These are phyloP conservation scores for Cariama cristata DNA, from an alignment of 2,113 vertebrate genomes.

Conservation along the genomic window DNA sequence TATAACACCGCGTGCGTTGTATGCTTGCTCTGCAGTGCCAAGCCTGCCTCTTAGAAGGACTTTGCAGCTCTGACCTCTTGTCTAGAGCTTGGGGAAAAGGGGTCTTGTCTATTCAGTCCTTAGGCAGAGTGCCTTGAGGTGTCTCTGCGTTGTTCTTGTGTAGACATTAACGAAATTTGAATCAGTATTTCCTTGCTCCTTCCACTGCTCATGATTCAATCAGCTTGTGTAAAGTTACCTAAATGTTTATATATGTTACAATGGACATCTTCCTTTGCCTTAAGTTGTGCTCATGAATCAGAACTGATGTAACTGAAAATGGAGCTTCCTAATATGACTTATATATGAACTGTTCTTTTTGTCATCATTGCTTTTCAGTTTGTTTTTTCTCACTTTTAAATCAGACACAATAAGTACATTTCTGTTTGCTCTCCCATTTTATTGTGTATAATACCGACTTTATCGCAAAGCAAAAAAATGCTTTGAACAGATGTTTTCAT, in stretches of 20 bases:
- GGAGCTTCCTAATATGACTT: neutral
- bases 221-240: neutral
- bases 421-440: neutral
- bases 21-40: neutral
- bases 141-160: neutral
- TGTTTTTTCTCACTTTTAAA: neutral
- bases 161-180: neutral
- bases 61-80: neutral
- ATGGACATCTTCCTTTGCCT: neutral
- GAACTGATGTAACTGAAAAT: neutral
- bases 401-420: neutral
- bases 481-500: neutral
- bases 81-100: neutral
- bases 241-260: neutral
- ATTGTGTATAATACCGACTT: neutral
- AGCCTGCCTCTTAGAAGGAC: neutral
- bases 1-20: neutral
- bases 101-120: neutral
- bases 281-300: neutral
- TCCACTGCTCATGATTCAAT: neutral
- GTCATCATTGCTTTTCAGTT: neutral
- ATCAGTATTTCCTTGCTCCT: neutral
- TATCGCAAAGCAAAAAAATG: neutral
- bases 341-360: neutral
- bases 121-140: neutral